Evolutionary conservation across 1,140 invertebrate species (phyloP), one percentile per base, ranked within the genome.

Genomic region (Arctopsyche grandis): DNA sequence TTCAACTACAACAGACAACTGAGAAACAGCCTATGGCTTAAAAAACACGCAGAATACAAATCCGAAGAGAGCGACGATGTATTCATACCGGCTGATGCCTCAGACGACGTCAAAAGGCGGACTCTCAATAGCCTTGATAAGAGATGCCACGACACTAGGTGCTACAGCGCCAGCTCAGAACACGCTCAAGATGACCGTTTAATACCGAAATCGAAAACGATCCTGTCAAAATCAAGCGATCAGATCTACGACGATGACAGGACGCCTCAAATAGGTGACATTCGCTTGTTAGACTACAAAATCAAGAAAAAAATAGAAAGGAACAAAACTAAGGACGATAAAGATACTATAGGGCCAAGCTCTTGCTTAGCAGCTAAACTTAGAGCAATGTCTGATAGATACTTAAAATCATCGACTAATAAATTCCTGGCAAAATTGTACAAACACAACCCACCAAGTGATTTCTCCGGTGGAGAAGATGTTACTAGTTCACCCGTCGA

Each of bases 391-490:
- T 93, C 93, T 16, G 92, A 93, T 83, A 91, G 89, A 84, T 92
- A 92, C 84, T 83, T 93, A 1, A 93, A 93, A 83, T 91, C 90
- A 69, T 92, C 92, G 0, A 93, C 92, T 9, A 93, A 90, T 81
- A 90, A 87, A 86, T 89, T 93, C 83, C 88, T 93, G 48, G 92
- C 91, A 1, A 93, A 93, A 85, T 87, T 93, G 43, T 93, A 93
- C 81, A 91, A 89, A 83, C 86, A 86, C 82, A 84, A 83, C 56
- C 85, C 84, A 5, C 85, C 87, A 43, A 80, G 82, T 78, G 86
- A 87, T 10, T 83, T 85, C 3, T 75, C 77, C 5, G 29, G 48
- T 22, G 69, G 29, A 5, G 43, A 81, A 56, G 79, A 82, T 10
- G 43, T 44, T 9, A 69, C 44, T 3, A 71, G 14, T 24, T 77